Percentiles rank a stretch among this genome's conserved stretches.
Conservation (phyloP, 2,113 vertebrate species). For the Cariama cristata region DNA sequence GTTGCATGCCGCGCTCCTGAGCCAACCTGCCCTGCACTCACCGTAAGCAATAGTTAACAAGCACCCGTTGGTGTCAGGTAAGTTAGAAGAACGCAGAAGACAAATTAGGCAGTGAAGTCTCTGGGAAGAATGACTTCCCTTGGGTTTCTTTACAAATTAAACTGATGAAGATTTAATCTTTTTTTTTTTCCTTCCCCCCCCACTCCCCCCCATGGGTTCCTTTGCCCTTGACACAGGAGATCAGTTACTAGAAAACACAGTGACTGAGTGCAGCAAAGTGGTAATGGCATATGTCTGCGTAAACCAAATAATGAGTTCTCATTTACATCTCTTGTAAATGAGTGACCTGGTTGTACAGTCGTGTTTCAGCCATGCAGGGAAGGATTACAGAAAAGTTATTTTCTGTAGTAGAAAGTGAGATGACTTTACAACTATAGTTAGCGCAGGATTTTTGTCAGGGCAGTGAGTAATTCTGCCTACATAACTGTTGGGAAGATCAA, state of each 20-base stretch:
- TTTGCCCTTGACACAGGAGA: conserved; percentile 61
- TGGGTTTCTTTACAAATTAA: conserved; percentile 64
- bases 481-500: background rate
- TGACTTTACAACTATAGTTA: background rate
- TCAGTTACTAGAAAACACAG: background rate
- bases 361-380: background rate
- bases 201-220: background rate
- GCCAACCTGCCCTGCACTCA: background rate
- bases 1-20: fast-evolving
- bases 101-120: conserved; percentile 68
- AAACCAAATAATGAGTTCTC: conserved; percentile 51
- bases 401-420: background rate
- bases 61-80: conserved; percentile 46
- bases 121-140: conserved; percentile 60
- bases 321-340: background rate
- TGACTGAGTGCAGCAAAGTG: background rate
- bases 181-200: background rate
- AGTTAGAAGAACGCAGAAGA: conserved; percentile 31
- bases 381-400: background rate
- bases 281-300: conserved; percentile 1
- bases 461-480: conserved; percentile 10
- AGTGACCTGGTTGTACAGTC: background rate
- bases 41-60: background rate
- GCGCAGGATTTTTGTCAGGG: background rate
- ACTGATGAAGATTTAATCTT: conserved; percentile 68